Percentiles rank a stretch among this genome's conserved stretches.
phyloP scores from a whole-genome alignment of 2,888 invertebrate species.

The Teinopalpus imperialis region DNA sequence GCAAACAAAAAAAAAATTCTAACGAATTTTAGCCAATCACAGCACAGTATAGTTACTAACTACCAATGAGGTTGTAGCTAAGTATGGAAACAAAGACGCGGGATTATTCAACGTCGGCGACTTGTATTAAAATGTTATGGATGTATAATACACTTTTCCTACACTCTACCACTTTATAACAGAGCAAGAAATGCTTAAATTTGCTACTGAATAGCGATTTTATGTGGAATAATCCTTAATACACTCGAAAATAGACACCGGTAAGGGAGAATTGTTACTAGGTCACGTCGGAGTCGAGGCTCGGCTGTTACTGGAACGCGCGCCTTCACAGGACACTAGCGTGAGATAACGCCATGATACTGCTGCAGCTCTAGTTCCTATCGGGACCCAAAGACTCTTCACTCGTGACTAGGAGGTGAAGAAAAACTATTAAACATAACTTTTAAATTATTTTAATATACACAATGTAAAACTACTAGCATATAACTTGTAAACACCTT shows the following conservation, averaged over 20 bases:
- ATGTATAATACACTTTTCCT: slow-evolving; percentile 33
- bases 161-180: background rate
- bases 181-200: background rate
- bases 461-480: too few relatives aligned
- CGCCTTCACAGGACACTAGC: too few relatives aligned
- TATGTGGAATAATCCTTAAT: background rate
- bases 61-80: slow-evolving; percentile 50
- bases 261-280: slow-evolving; percentile 37
- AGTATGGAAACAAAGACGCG: slow-evolving; percentile 43
- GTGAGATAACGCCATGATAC: too few relatives aligned
- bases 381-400: too few relatives aligned
- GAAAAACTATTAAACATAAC: too few relatives aligned
- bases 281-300: slow-evolving; percentile 70
- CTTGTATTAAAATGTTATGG: background rate
- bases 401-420: too few relatives aligned
- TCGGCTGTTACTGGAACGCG: slow-evolving; percentile 76
- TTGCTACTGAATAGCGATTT: background rate
- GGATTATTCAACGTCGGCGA: slow-evolving; percentile 42
- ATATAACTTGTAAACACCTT: too few relatives aligned
- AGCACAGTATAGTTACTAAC: slow-evolving; percentile 35
- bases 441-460: too few relatives aligned
- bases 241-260: slow-evolving; percentile 2
- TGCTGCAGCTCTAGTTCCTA: too few relatives aligned
- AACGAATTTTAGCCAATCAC: slow-evolving; percentile 51
- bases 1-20: too few relatives aligned